Base-by-base conservation (phyloP, 2,113 vertebrate species). In the Microcebus ravelobensis region DNA sequence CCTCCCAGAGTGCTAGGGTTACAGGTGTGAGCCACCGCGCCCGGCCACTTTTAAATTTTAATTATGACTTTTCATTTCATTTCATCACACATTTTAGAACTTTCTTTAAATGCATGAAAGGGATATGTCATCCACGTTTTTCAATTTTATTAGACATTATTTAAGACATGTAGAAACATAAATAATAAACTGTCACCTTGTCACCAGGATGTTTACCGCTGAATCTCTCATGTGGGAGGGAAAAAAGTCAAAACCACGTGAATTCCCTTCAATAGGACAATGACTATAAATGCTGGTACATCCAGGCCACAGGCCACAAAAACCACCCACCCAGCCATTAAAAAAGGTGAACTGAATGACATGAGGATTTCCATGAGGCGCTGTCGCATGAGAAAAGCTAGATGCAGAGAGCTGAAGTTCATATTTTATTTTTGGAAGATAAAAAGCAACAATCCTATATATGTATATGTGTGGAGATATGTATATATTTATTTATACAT, bases 261-360 rank as follows among this genome's bases (percentile, higher is more conserved):
- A 73, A 31, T n/a, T 59, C 50, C 21, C 31, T 12, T 63, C 82
- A 34, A 6, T 3, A 18, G 48, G 52, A 18, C 20, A 21, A 39
- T 5, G 20, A 65, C 27, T 21, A 36, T 39, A 31, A 36, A 71
- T 11, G 34, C 29, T 15, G 17, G 52, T 1, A 6, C 42, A 9
- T 31, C 65, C 2, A 12, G 5, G 0, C 12, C 12, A 3, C 2
- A 6, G 42, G 57, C 42, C 68, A 0, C 17, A 6, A 34, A 31
- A 57, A 67, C 67, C 55, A 9, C 1, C 13, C 45, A 5, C 0
- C 13, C 45, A 5, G 48, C 63, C 55, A 48, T 34, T 48, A 34
- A 42, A 77, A 61, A 68, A 15, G 15, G 8, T 6, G 86, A 48
- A 15, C 50, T 7, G 5, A 31, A 48, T 21, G 85, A 65, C 92